Evolutionary conservation across 2,888 invertebrate species (phyloP).

Genomic region (Drosophila antonietae): DNA sequence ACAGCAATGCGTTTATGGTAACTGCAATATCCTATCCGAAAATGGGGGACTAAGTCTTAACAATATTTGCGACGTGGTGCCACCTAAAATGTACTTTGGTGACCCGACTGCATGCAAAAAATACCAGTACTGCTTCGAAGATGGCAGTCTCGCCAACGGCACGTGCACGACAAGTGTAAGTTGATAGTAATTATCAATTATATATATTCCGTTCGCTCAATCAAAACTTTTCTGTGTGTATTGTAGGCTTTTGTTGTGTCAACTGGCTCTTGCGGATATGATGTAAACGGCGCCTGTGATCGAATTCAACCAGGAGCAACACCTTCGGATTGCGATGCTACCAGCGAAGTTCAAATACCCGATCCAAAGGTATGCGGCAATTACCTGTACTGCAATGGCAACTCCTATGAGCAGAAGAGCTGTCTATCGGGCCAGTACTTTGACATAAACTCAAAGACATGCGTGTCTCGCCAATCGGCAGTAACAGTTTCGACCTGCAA

Average conservation of each 20-base stretch:
- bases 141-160: fast-evolving
- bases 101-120: background rate
- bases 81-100: constrained; percentile 44
- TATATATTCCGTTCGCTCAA: no score
- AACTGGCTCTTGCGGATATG: background rate
- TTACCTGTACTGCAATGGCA: constrained; percentile 34
- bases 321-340: fast-evolving
- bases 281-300: constrained; percentile 34
- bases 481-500: constrained; percentile 40
- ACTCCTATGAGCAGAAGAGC: background rate
- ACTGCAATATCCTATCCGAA: constrained; percentile 15
- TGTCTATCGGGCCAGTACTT: constrained; percentile 44
- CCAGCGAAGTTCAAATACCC: fast-evolving
- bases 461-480: constrained; percentile 35
- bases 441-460: fast-evolving
- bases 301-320: background rate
- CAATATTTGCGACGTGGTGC: constrained; percentile 43
- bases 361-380: constrained; percentile 29
- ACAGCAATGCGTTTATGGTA: constrained; percentile 28
- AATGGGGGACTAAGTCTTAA: background rate
- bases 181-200: background rate
- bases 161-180: constrained; percentile 9
- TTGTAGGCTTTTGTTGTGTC: constrained; percentile 32
- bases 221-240: background rate
- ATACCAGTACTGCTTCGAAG: constrained; percentile 37